Conservation (phyloP, 2,888 invertebrate species). For the Achlya flavicornis region DNA sequence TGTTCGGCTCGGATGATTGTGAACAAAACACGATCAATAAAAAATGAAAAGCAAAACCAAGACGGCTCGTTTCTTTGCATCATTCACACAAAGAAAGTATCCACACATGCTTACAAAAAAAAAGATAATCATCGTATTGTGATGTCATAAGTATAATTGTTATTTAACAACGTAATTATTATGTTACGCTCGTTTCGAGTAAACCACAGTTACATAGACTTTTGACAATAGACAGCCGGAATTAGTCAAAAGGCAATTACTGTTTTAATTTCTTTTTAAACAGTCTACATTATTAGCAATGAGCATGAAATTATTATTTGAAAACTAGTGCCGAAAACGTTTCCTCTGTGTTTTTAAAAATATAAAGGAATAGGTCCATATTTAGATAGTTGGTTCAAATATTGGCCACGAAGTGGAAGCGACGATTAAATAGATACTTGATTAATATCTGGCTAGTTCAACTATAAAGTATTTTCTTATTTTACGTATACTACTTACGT, state of each 20-base stretch:
- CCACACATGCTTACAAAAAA: neutral
- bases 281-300: neutral
- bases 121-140: neutral
- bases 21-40: too few relatives aligned
- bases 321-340: neutral
- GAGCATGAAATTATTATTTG: too few relatives aligned
- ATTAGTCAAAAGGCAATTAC: neutral
- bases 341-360: neutral
- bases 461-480: too few relatives aligned
- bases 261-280: neutral
- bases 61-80: neutral
- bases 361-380: neutral
- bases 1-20: too few relatives aligned
- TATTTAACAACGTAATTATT: constrained; percentile 9
- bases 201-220: neutral
- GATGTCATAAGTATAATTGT: constrained; percentile 12
- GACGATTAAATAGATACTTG: too few relatives aligned
- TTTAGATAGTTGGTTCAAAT: too few relatives aligned
- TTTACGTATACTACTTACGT: too few relatives aligned
- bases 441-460: too few relatives aligned
- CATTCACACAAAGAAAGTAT: neutral
- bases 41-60: too few relatives aligned
- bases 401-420: too few relatives aligned
- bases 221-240: neutral
- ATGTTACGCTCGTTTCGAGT: neutral